Base-by-base conservation (phyloP, 1,140 invertebrate genomes). In the Diploscapter pachys region DNA sequence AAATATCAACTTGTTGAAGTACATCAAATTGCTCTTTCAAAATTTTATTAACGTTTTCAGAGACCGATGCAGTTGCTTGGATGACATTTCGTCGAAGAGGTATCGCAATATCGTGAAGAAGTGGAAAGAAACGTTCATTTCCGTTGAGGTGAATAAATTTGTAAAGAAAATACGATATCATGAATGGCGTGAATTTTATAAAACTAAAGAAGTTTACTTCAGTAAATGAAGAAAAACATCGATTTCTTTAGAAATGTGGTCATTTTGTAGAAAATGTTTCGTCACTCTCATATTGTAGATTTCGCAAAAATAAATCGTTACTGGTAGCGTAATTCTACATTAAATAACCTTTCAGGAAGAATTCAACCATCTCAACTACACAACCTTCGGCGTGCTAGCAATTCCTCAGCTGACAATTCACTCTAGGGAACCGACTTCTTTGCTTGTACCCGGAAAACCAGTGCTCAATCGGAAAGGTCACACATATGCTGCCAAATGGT, bases 1-100 rank as follows among this genome's bases (percentile, higher is more conserved):
- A 5, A 82, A 76, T 62, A 83, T 85, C 66, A 82, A 82, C 69
- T 63, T 82, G 49, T 66, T 82, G 11, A 84, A 82, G 83, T 84
- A 63, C 9, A 49, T 57, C 9, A 65, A 59, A 50, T 64, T 72
- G 63, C 1, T 59, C 9, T 31, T 11, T 31, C 9, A 31, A 59
- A 59, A 11, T 11, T 11, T 59, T 1, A 59, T 11, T 11, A 31
- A 59, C 31, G 57, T 59, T 11, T 59, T 59, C 9, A 59, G 9
- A 59, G 57, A 31, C 57, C 31, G 31, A 31, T 11, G 57, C 9
- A 11, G 57, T 2, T 11, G 57, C 9, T 59, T 59, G 57, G 57
- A 11, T 59, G 31, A 31, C 9, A 31, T 11, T 59, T 59, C 9
- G 57, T 59, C 31, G 31, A 31, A 31, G 31, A 31, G 1, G 31